phyloP scores from a whole-genome alignment of 2,113 vertebrate species.

The Daboia siamensis region DNA sequence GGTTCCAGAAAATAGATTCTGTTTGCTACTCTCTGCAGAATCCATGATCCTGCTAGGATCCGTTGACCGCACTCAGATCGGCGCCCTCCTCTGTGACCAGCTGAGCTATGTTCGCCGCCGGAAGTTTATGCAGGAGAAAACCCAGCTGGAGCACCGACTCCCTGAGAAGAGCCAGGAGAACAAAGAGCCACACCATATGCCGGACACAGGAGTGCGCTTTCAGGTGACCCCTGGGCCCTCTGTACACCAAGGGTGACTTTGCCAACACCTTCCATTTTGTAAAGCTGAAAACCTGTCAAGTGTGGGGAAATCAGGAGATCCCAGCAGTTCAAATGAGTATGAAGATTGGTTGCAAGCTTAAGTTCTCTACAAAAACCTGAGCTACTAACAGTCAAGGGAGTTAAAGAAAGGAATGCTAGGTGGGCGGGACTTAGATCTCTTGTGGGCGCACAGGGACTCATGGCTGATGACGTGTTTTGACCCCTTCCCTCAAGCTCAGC shows the following conservation, averaged over 20 bases:
- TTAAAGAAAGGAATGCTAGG: too few species aligned
- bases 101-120: slow-evolving; percentile 77
- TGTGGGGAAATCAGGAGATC: background rate
- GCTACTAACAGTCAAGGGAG: too few species aligned
- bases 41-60: slow-evolving; percentile 99
- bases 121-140: slow-evolving; percentile 72
- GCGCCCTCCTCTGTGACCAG: slow-evolving; percentile 81
- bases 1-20: background rate
- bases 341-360: background rate
- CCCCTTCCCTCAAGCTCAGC: too few species aligned
- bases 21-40: slow-evolving; percentile 67
- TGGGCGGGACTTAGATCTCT: too few species aligned
- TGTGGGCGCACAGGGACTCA: too few species aligned
- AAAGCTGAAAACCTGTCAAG: background rate
- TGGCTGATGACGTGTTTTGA: too few species aligned
- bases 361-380: too few species aligned
- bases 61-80: slow-evolving; percentile 90
- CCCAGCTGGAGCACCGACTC: slow-evolving; percentile 54
- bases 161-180: slow-evolving; percentile 26
- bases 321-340: background rate
- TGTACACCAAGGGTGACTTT: background rate
- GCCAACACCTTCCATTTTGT: background rate
- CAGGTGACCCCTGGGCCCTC: slow-evolving; percentile 73
- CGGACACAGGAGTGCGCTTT: slow-evolving; percentile 78
- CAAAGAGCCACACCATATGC: slow-evolving; percentile 50